Evolutionary conservation across 35 echinoderm and acorn worm species (phyloP).

Genomic region (Hemicentrotus pulcherrimus): DNA sequence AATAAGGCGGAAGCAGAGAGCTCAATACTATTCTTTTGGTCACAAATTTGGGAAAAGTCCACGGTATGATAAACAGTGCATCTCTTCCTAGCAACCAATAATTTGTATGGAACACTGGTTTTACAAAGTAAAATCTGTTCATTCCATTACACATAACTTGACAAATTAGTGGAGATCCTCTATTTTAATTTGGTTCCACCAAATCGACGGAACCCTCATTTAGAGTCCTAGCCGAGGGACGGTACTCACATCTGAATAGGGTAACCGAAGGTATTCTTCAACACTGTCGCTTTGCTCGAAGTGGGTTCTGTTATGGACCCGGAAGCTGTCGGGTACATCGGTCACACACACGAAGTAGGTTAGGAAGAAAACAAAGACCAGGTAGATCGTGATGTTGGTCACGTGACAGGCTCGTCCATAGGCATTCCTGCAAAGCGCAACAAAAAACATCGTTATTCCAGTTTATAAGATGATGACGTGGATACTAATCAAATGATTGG

Average conservation of each 20-base stretch:
- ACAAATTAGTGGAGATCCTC: too few relatives aligned
- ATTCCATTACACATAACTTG: too few relatives aligned
- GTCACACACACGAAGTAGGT: conserved; percentile 71
- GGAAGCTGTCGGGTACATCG: conserved; percentile 1
- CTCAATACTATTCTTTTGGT: too few relatives aligned
- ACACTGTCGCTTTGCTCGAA: background rate
- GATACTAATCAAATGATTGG: too few relatives aligned
- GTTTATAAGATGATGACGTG: too few relatives aligned
- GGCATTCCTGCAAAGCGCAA: conserved; percentile 60
- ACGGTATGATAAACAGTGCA: too few relatives aligned
- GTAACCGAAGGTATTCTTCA: conserved; percentile 14
- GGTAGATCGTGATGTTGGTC: conserved; percentile 76
- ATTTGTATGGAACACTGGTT: too few relatives aligned
- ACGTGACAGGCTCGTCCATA: conserved; percentile 84
- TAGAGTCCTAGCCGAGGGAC: background rate
- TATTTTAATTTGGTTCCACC: background rate
- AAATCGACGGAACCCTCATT: background rate
- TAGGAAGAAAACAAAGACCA: conserved; percentile 74
- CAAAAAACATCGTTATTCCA: background rate
- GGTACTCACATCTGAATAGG: background rate
- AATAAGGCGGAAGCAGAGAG: too few relatives aligned
- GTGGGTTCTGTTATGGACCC: background rate
- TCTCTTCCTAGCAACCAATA: too few relatives aligned
- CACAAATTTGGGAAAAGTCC: too few relatives aligned
- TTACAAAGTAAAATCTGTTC: too few relatives aligned